Base-by-base conservation (phyloP, 1,140 invertebrate genomes). In the Philopotamus ludificatus region DNA sequence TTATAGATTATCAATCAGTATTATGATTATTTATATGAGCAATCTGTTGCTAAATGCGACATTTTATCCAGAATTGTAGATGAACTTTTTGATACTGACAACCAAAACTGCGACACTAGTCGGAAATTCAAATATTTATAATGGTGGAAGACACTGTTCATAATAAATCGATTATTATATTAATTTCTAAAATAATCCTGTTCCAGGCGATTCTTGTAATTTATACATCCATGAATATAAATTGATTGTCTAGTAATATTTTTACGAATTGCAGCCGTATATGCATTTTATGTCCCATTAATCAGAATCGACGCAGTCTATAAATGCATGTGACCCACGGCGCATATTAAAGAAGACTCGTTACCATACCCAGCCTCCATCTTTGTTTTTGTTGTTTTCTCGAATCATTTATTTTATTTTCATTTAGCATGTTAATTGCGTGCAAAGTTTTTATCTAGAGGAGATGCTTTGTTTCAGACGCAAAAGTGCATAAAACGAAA, bases 351-450 rank as follows among this genome's bases (percentile, higher is more conserved):
- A 34, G 28, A 34, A 7, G 28, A n/a, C 28, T 34, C 28, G 28
- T 34, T 34, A 34, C 28, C 4, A 34, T 7, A n/a, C n/a, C n/a
- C n/a, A 12, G 28, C 12, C 12, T 34, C 4, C 28, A 34, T 34
- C 28, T 12, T 34, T 34, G 4, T 34, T 7, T 34, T 34, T 49
- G 16, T 44, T 15, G n/a, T 21, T 12, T 12, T 22, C 47, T 20
- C 47, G 50, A 12, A 20, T 16, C 21, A 10, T 18, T 57, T 34
- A 21, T 57, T 57, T 53, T 25, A 12, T 22, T 57, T 57, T 57
- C 42, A 57, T 57, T 57, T 25, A 20, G 42, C 42, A 41, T 47
- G 57, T 60, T 60, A 60, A 60, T 60, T 60, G 57, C 57, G 57
- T 60, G 57, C 57, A 60, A 28, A 60, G 8, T 23, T 25, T 47